Conservation (phyloP, 2,113 vertebrate genomes). For the Eidolon helvum region DNA sequence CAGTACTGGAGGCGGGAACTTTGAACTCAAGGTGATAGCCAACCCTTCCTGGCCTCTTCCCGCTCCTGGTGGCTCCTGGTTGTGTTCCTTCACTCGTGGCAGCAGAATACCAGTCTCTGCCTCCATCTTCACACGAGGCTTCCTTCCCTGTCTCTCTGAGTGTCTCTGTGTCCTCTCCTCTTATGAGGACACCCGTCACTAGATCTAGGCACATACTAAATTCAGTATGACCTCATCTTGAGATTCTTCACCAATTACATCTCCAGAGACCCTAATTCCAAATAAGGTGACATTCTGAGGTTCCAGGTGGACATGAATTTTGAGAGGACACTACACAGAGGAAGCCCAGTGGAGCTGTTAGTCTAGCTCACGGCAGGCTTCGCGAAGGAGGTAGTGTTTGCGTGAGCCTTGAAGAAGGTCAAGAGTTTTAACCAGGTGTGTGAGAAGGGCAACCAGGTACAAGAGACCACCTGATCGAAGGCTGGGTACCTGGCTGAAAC, state of each 20-base stretch:
- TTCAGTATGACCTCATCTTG: neutral
- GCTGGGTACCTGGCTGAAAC: neutral
- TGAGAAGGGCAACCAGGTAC: neutral
- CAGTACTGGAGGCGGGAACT: neutral
- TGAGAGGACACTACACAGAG: accelerated
- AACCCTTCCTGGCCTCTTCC: neutral
- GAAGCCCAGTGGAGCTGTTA: neutral
- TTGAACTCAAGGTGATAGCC: neutral
- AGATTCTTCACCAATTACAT: neutral
- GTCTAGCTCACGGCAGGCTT: neutral
- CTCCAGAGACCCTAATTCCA: neutral
- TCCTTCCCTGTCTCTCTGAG: neutral
- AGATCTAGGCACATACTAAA: neutral
- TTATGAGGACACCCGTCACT: neutral
- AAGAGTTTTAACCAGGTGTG: neutral
- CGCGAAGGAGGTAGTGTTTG: neutral
- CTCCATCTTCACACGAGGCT: neutral
- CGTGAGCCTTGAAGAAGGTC: neutral
- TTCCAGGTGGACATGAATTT: neutral
- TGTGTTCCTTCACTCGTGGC: neutral
- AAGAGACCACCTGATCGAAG: neutral
- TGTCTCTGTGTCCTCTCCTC: neutral
- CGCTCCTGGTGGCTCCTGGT: neutral
- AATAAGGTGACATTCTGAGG: neutral
- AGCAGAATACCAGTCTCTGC: neutral